Evolutionary conservation across 2,113 vertebrate species (phyloP).

Genomic region (Galeopterus variegatus): DNA sequence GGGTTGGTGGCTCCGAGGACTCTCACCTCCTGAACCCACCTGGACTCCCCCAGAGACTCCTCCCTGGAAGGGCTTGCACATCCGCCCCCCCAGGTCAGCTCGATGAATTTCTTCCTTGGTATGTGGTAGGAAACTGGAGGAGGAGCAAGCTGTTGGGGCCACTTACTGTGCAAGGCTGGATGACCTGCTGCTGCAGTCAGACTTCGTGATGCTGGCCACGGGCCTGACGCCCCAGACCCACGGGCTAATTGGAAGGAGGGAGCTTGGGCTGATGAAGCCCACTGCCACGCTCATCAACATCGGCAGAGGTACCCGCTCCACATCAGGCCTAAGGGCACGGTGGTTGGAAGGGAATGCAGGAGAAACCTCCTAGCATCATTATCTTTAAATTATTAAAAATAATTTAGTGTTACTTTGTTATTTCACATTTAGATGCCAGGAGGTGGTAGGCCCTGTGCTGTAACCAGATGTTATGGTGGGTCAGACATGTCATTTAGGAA

Average conservation of each 20-base stretch:
- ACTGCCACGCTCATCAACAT: conserved; percentile 90
- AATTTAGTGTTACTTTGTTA: background rate
- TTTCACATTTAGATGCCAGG: background rate
- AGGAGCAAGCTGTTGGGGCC: conserved; percentile 89
- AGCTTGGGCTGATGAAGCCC: conserved; percentile 90
- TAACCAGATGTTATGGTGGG: background rate
- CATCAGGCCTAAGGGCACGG: too few species aligned
- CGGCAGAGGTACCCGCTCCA: conserved; percentile 87
- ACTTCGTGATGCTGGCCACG: conserved; percentile 91
- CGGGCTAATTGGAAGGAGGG: conserved; percentile 88
- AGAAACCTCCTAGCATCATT: background rate
- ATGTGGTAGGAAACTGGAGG: conserved; percentile 86
- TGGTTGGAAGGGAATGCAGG: too few species aligned
- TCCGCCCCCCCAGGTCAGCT: background rate
- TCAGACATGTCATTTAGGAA: background rate
- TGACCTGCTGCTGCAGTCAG: conserved; percentile 89
- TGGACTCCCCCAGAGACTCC: background rate
- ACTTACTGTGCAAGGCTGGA: conserved; percentile 89
- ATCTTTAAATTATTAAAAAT: too few species aligned
- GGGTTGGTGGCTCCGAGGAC: too few species aligned
- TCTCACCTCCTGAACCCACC: background rate
- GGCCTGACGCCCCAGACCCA: conserved; percentile 87
- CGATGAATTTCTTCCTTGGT: background rate
- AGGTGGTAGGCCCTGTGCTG: background rate
- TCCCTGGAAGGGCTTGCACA: background rate